These are phyloP conservation scores for Palythoa grandiflora DNA, from an alignment of 92 coral and sea anemone genomes.

Conservation along the genomic window DNA sequence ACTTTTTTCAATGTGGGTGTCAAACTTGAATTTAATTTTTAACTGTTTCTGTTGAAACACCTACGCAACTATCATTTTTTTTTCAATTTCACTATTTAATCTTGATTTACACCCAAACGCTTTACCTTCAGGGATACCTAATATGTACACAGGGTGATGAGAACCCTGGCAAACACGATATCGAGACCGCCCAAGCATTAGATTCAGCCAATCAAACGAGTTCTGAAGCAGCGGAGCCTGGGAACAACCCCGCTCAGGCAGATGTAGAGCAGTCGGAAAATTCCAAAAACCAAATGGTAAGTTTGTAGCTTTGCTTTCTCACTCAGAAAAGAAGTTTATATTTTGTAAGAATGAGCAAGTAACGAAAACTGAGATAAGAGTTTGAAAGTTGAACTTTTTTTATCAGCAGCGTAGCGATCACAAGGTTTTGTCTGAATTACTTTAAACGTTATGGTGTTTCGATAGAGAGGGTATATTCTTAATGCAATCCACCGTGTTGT, in stretches of 20 bases:
- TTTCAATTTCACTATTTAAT: background rate
- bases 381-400: too few relatives aligned
- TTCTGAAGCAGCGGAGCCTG: background rate
- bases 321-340: background rate
- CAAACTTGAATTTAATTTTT: too few relatives aligned
- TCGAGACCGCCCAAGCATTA: background rate
- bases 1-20: too few relatives aligned
- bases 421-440: too few relatives aligned
- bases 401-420: too few relatives aligned
- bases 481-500: too few relatives aligned
- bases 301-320: background rate
- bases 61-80: too few relatives aligned
- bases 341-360: too few relatives aligned
- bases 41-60: too few relatives aligned
- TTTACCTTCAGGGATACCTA: constrained; percentile 28
- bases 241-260: background rate
- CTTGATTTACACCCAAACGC: background rate
- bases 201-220: background rate
- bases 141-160: constrained; percentile 28
- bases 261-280: background rate
- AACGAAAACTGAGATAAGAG: too few relatives aligned
- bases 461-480: too few relatives aligned
- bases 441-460: too few relatives aligned
- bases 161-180: background rate
- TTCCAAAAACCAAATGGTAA: constrained; percentile 2